Conservation (phyloP, 2,797 vertebrate species). For the Clarias pachynema region DNA sequence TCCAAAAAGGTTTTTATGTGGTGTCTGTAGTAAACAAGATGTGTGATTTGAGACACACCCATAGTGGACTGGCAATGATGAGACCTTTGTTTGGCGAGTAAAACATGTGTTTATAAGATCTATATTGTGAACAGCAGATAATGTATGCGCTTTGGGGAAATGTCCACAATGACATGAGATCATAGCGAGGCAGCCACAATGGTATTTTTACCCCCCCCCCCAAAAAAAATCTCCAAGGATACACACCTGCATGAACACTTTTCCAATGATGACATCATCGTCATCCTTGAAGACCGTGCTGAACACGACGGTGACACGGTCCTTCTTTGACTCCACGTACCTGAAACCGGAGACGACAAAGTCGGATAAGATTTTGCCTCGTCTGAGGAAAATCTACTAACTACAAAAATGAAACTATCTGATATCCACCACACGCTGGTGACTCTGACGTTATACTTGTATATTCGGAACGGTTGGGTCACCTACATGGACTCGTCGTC, state of each 20-base stretch:
- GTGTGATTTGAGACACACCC: not conserved
- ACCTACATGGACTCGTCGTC: conserved; percentile 97
- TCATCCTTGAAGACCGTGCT: conserved; percentile 99
- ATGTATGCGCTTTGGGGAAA: not conserved
- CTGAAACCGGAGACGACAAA: conserved; percentile 65
- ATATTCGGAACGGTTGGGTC: not conserved
- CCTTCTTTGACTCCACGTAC: conserved; percentile 98
- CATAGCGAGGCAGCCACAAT: not conserved
- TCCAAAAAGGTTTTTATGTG: not conserved
- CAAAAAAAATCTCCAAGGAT: not conserved
- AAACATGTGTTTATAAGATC: not conserved
- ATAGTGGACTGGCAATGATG: too few species aligned
- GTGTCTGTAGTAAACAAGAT: not conserved
- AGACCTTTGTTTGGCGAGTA: too few species aligned
- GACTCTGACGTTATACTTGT: not conserved
- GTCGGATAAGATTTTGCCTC: not conserved
- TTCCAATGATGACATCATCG: conserved; percentile 96
- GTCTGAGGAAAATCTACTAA: not conserved
- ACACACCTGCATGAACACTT: conserved; percentile 98
- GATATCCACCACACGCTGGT: not conserved
- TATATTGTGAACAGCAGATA: not conserved
- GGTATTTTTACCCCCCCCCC: not conserved
- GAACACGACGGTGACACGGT: conserved; percentile 97
- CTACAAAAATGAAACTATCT: not conserved
- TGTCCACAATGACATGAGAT: not conserved